Percentiles rank a stretch among this genome's conserved stretches.
Evolutionary conservation across 2,113 vertebrate species (phyloP).

Genomic region (Chrysemys picta): DNA sequence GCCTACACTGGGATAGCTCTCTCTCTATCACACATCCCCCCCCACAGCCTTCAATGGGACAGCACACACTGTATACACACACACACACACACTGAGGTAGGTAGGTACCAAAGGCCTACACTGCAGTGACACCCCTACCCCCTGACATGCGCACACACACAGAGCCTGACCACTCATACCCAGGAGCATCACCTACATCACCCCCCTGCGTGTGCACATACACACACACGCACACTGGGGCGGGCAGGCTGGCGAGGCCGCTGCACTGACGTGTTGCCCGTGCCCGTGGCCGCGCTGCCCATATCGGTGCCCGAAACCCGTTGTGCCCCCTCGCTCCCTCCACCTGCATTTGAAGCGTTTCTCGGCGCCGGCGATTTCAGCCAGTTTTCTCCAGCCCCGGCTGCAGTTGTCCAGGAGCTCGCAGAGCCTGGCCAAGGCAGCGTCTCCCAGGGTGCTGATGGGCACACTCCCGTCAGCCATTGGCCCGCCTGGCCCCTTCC

Average conservation of each 20-base stretch:
- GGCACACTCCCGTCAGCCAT: slow-evolving; percentile 77
- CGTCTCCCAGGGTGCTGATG: slow-evolving; percentile 69
- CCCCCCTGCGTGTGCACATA: too few relatives aligned
- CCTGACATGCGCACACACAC: too few relatives aligned
- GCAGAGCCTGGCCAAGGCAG: slow-evolving; percentile 72
- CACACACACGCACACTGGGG: not conserved
- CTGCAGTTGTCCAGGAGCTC: slow-evolving; percentile 81
- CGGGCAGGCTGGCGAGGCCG: not conserved
- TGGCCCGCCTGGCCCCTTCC: not conserved
- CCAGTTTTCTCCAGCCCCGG: slow-evolving; percentile 86
- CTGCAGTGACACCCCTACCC: too few relatives aligned
- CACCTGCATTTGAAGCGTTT: slow-evolving; percentile 85
- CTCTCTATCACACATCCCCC: too few relatives aligned
- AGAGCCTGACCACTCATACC: not conserved
- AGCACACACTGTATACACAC: not conserved
- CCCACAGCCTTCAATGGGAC: not conserved
- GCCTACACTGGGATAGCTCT: not conserved
- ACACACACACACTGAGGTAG: too few relatives aligned
- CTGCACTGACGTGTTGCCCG: not conserved
- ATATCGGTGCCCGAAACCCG: not conserved
- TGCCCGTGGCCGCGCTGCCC: not conserved
- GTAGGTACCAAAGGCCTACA: not conserved
- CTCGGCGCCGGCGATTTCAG: slow-evolving; percentile 69
- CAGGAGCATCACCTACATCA: not conserved
- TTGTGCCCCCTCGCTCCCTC: not conserved